Evolutionary conservation across 1,140 invertebrate genomes (phyloP).

Genomic region (Ptiloglossa arizonensis): DNA sequence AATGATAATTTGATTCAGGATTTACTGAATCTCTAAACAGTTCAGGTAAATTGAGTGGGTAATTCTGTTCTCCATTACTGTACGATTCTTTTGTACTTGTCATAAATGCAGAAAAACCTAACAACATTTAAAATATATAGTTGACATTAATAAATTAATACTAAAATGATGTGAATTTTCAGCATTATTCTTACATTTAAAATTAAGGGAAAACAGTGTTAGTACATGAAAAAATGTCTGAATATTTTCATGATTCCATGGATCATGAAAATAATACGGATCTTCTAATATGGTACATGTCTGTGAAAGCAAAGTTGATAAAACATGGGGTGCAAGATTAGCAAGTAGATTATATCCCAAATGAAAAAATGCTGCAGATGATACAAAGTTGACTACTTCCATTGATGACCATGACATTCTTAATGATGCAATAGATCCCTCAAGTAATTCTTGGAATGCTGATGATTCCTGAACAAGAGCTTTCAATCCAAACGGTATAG

Average conservation of each 20-base stretch:
- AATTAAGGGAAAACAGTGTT: constrained; percentile 75
- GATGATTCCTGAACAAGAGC: constrained; percentile 69
- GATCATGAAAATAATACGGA: constrained; percentile 72
- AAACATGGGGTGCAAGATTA: constrained; percentile 72
- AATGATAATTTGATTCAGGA: constrained; percentile 74
- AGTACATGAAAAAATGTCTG: constrained; percentile 75
- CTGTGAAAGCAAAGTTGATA: constrained; percentile 75
- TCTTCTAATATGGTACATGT: constrained; percentile 71
- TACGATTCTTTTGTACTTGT: constrained; percentile 53
- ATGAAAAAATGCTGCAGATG: constrained; percentile 71
- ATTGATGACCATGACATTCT: constrained; percentile 74
- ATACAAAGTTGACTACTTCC: constrained; percentile 73
- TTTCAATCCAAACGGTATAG: constrained; percentile 73
- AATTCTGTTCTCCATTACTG: constrained; percentile 65
- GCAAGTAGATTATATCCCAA: constrained; percentile 68
- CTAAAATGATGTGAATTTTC: not conserved
- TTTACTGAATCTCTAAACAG: constrained; percentile 72
- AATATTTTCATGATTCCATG: constrained; percentile 71
- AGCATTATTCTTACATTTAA: constrained; percentile 71
- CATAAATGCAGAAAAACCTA: constrained; percentile 77
- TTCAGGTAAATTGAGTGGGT: constrained; percentile 71
- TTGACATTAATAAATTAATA: constrained; percentile 24
- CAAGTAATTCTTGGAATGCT: constrained; percentile 76
- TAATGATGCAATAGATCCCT: constrained; percentile 74
- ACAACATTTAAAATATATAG: constrained; percentile 21